Percentiles rank a stretch among this genome's conserved stretches.
These are phyloP conservation scores for Ptychoptera albimana DNA, from an alignment of 2,888 invertebrate genomes.

Conservation along the genomic window DNA sequence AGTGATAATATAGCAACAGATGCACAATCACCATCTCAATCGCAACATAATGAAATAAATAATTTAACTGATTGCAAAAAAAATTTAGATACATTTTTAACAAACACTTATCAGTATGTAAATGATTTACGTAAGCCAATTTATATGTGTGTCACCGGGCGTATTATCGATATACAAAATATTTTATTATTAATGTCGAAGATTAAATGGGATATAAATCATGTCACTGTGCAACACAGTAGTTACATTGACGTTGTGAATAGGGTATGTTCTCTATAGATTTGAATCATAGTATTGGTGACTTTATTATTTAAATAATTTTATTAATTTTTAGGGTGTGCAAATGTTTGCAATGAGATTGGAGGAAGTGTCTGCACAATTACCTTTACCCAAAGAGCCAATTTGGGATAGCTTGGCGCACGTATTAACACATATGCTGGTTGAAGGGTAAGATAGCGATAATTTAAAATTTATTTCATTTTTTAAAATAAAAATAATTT, in stretches of 20 bases:
- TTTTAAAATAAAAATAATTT: not conserved
- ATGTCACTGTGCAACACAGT: conserved; percentile 89
- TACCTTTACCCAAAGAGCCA: conserved; percentile 52
- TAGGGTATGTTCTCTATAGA: conserved; percentile 30
- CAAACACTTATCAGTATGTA: not conserved
- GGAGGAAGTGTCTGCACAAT: conserved; percentile 50
- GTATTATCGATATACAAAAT: conserved; percentile 59
- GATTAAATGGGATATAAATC: conserved; percentile 90
- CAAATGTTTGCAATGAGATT: conserved; percentile 66
- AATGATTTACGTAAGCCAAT: conserved; percentile 65
- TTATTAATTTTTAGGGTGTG: conserved; percentile 18
- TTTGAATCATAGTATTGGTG: not conserved
- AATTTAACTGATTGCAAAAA: too few relatives aligned
- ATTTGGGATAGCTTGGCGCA: conserved; percentile 83
- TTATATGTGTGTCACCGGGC: conserved; percentile 72
- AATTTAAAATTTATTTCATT: not conserved
- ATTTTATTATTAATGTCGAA: conserved; percentile 74
- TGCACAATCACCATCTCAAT: conserved; percentile 47
- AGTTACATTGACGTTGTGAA: conserved; percentile 67
- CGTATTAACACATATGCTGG: conserved; percentile 70
- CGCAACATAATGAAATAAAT: too few relatives aligned
- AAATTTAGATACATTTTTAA: too few relatives aligned
- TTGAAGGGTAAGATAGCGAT: conserved; percentile 55
- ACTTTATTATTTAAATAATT: not conserved
- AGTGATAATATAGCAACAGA: conserved; percentile 45